Conservation (phyloP, 2,888 invertebrate genomes). For the Vandiemenella viatica region DNA sequence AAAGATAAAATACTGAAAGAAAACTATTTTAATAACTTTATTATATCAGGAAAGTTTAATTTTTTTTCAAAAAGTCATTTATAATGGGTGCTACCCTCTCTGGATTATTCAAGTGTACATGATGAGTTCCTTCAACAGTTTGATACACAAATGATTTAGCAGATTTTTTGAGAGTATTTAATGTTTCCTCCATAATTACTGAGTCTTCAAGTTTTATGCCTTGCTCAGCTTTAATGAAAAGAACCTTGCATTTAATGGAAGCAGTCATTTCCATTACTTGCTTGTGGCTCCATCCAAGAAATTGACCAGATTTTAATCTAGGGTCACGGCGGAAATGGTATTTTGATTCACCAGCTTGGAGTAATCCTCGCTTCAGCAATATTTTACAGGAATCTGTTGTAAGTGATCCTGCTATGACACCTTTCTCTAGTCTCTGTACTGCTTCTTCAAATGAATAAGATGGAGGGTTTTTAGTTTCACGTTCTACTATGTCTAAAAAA, state of each 20-base stretch:
- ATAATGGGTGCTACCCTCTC: slow-evolving; percentile 19
- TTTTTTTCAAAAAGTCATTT: slow-evolving; percentile 17
- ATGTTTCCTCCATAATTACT: slow-evolving; percentile 17
- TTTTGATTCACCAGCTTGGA: slow-evolving; percentile 23
- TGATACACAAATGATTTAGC: slow-evolving; percentile 18
- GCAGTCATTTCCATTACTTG: slow-evolving; percentile 18
- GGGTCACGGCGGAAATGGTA: slow-evolving; percentile 53
- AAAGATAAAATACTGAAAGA: too few species aligned
- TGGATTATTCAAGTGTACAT: slow-evolving; percentile 22
- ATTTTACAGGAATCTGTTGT: slow-evolving; percentile 51
- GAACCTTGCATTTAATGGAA: slow-evolving; percentile 21
- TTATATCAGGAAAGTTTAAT: too few species aligned
- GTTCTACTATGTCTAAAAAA: background rate
- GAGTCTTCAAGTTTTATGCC: slow-evolving; percentile 15
- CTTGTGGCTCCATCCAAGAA: slow-evolving; percentile 17
- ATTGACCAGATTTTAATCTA: slow-evolving; percentile 42
- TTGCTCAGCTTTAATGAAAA: slow-evolving; percentile 22
- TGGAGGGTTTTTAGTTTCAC: background rate
- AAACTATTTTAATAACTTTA: too few species aligned
- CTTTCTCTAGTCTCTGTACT: background rate
- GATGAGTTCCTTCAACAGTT: slow-evolving; percentile 20
- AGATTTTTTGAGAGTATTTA: slow-evolving; percentile 16
- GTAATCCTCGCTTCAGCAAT: slow-evolving; percentile 61
- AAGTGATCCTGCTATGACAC: slow-evolving; percentile 31
- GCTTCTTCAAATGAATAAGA: slow-evolving; percentile 8